phyloP scores from a whole-genome alignment of 1,140 invertebrate species.

The Aphelinus atriplicis region DNA sequence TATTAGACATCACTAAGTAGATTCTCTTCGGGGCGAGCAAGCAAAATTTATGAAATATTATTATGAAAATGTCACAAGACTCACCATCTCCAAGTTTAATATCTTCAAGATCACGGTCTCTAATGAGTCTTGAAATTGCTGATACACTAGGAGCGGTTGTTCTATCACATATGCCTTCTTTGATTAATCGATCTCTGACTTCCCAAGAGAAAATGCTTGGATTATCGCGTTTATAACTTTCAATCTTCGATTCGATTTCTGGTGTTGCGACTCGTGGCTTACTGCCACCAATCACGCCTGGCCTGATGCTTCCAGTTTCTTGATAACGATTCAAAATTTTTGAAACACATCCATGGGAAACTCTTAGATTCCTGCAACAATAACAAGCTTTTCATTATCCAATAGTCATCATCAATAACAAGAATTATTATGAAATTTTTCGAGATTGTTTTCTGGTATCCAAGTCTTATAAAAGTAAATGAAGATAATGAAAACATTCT shows the following conservation, averaged over 20 bases:
- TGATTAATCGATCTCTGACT: constrained; percentile 85
- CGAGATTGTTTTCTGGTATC: no score
- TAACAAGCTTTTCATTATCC: no score
- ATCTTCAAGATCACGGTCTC: constrained; percentile 75
- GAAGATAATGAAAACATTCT: no score
- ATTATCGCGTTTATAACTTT: constrained; percentile 87
- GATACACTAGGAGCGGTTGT: constrained; percentile 84
- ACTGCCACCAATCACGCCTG: constrained; percentile 83
- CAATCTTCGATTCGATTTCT: constrained; percentile 84
- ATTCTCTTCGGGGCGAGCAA: no score
- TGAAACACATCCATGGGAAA: constrained; percentile 85
- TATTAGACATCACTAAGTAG: background rate
- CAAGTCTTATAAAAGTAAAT: no score
- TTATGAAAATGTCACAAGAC: constrained; percentile 26
- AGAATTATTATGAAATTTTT: no score
- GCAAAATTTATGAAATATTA: no score
- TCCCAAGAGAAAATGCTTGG: constrained; percentile 93
- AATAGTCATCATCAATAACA: no score
- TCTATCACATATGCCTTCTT: constrained; percentile 84
- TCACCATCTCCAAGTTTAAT: constrained; percentile 49
- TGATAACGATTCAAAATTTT: constrained; percentile 85
- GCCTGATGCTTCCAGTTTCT: constrained; percentile 85
- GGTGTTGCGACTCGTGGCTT: constrained; percentile 83
- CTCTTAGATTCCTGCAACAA: constrained; percentile 72
- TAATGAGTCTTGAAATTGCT: constrained; percentile 84